Percentiles rank a stretch among this genome's conserved stretches.
Conservation (phyloP, 2,797 vertebrate genomes). For the Malacoctenus gilli region DNA sequence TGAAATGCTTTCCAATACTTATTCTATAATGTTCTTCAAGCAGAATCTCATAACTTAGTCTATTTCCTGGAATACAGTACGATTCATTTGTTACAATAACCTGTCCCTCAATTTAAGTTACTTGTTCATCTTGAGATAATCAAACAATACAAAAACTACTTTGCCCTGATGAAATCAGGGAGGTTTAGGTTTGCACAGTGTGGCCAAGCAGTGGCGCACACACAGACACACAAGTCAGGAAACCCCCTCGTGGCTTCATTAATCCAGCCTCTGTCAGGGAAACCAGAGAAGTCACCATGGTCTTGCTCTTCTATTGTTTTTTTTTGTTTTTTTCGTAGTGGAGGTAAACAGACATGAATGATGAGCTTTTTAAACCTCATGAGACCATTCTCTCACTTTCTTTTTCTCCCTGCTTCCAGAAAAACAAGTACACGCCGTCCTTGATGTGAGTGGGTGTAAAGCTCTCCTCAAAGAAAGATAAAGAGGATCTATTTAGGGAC, state of each 20-base stretch:
- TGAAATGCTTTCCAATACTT: neutral
- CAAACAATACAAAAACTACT: conserved; percentile 44
- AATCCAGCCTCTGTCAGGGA: conserved; percentile 70
- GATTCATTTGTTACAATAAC: conserved; percentile 28
- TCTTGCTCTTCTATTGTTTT: conserved; percentile 52
- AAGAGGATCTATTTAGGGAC: conserved; percentile 54
- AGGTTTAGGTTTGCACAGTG: conserved; percentile 48
- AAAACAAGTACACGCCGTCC: conserved; percentile 64
- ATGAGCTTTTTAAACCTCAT: conserved; percentile 68
- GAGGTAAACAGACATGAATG: conserved; percentile 74
- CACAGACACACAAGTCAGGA: conserved; percentile 35
- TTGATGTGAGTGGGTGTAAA: conserved; percentile 60
- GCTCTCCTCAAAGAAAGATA: conserved; percentile 60
- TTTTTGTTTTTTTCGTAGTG: conserved; percentile 55
- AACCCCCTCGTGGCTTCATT: conserved; percentile 78
- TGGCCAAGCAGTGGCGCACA: conserved; percentile 42
- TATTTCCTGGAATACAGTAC: conserved; percentile 4
- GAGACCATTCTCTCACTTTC: conserved; percentile 54
- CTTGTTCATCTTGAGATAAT: conserved; percentile 51
- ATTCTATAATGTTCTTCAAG: neutral
- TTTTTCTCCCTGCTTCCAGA: conserved; percentile 49
- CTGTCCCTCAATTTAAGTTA: conserved; percentile 19
- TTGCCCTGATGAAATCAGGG: conserved; percentile 46
- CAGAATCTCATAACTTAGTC: conserved; percentile 1
- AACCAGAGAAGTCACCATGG: conserved; percentile 65